These are phyloP conservation scores for Apostichopus parvimensis DNA, from an alignment of 35 echinoderm and acorn worm species.

Conservation along the genomic window DNA sequence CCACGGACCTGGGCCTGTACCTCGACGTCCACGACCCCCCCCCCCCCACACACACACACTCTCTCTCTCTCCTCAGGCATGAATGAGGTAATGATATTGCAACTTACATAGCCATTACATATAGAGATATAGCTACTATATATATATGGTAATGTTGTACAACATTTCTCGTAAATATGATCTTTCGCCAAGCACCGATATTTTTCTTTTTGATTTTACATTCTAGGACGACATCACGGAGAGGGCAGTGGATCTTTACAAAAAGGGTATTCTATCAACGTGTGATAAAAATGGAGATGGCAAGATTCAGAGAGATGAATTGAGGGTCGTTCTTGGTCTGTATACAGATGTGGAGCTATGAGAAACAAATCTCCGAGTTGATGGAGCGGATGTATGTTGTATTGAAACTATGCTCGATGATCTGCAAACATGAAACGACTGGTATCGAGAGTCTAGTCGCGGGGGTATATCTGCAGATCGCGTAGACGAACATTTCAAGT, in stretches of 20 bases:
- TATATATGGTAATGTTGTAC: no score
- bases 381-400: no score
- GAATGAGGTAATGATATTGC: no score
- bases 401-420: neutral
- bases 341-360: slow-evolving; percentile 56
- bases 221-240: slow-evolving; percentile 44
- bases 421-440: neutral
- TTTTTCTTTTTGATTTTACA: neutral
- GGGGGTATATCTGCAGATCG: neutral
- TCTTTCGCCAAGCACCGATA: neutral
- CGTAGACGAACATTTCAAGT: neutral
- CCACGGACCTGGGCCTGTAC: no score
- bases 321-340: slow-evolving; percentile 55
- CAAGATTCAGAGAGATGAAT: slow-evolving; percentile 65
- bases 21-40: no score
- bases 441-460: neutral
- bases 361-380: neutral
- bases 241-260: slow-evolving; percentile 58
- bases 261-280: slow-evolving; percentile 57
- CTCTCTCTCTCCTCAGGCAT: no score
- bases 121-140: no score
- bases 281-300: slow-evolving; percentile 72
- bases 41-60: no score
- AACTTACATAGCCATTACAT: no score
- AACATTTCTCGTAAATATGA: neutral